Base-by-base conservation (phyloP, 2,888 invertebrate genomes). In the Heliconius cydno region DNA sequence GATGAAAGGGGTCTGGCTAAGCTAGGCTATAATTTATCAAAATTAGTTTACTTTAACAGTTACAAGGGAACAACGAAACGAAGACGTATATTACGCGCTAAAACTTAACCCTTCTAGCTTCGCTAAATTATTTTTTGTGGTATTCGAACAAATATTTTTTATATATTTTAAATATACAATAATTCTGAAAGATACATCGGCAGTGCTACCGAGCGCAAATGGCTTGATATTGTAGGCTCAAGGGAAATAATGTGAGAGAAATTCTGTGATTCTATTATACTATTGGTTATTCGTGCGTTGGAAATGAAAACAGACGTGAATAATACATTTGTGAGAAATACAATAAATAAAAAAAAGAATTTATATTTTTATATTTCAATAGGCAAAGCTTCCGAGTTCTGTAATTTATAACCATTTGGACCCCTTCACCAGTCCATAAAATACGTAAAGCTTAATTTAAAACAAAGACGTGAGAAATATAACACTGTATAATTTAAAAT, bases 241-340 rank as follows among this genome's bases (percentile, higher is more conserved):
- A 76, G 80, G 82, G 82, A 82, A 82, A 82, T 82, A 77, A 80
- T 72, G 72, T 72, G 77, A 76, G 79, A 79, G 77, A 80, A 80
- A 73, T 76, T 79, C 79, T 41, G 60, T 67, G 60, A 74, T 78
- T 79, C 68, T 79, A 79, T 75, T 68, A 79, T 79, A 60, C 60
- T 79, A 68, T 74, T 75, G 74, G 63, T 57, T 78, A 66, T 46
- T 66, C 66, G 52, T 79, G 73, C 66, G 10, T 79, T 79, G 67
- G 41, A 57, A 63, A 63, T 30, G 19, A 28, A 79, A 79, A 75
- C 63, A 52, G 63, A 63, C 38, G 41, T 68, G 46, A 74, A 67
- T 52, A 38, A 57, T 52, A 34, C n/a, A 38, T 34, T 30, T 7
- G 57, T 13, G 34, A n/a, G 25, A 73, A 60, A 25, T 60, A 25